A percentile compares a stretch with the other conserved stretches of the same genome.
These are phyloP conservation scores for Homarus gammarus DNA, from an alignment of 2,888 invertebrate genomes.

Conservation along the genomic window DNA sequence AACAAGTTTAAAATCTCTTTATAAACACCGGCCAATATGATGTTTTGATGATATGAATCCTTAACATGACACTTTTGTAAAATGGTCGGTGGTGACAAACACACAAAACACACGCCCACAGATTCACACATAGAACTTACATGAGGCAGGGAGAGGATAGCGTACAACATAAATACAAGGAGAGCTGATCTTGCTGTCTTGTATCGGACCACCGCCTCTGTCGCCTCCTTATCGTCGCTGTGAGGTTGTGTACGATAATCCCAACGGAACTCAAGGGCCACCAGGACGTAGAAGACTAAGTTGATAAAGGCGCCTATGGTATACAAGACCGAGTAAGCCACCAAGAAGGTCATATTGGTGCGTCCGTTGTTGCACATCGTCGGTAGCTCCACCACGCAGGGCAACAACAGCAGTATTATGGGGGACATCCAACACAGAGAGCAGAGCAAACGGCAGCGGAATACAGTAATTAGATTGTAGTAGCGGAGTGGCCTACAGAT, in stretches of 20 bases:
- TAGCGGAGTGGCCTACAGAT: slow-evolving; percentile 65
- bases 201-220: slow-evolving; percentile 9
- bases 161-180: slow-evolving; percentile 35
- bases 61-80: no score
- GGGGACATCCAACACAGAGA: slow-evolving; percentile 42
- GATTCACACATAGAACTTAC: no score
- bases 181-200: slow-evolving; percentile 37
- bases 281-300: slow-evolving; percentile 37
- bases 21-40: no score
- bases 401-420: slow-evolving; percentile 10
- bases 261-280: slow-evolving; percentile 37
- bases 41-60: no score
- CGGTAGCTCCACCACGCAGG: background rate
- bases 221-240: background rate
- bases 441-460: slow-evolving; percentile 12
- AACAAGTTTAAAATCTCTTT: no score
- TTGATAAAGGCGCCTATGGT: slow-evolving; percentile 16
- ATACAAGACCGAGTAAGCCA: slow-evolving; percentile 23
- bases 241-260: background rate
- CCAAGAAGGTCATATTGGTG: background rate
- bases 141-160: slow-evolving; percentile 45
- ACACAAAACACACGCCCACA: no score
- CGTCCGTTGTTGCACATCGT: background rate
- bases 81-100: no score
- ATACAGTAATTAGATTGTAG: slow-evolving; percentile 24